Evolutionary conservation across 2,113 vertebrate species (phyloP), one percentile per base, ranked within the genome.

Genomic region (human): DNA sequence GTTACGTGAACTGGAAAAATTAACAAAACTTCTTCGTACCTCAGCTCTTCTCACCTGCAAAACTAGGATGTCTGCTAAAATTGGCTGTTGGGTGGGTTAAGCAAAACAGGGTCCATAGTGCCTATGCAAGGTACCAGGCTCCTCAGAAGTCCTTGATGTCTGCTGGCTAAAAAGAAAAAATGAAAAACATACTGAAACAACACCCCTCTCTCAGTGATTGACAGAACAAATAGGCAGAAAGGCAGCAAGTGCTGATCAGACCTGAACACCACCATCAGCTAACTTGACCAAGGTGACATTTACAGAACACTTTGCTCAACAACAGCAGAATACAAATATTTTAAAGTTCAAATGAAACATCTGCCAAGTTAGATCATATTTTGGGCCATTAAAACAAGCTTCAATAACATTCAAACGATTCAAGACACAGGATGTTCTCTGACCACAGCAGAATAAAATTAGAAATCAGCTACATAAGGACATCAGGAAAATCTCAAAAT

Each of bases 81-180:
- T 6, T 18, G 32, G 12, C 2, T 8, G 27, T 6, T 10, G 8
- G 8, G 25, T 30, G n/a, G 4, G 10, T 18, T 25, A 45, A 68
- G 35, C 35, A 8, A 50, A 72, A 27, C 6, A 2, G 23, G 38
- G 18, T 52, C 40, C 5, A 0, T 23, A 0, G 82, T 8, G 7
- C 52, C 43, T 18, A 1, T 7, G 72, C 8, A 6, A 0, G 30
- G 11, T 2, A 1, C 30, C 35, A 8, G 85, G 45, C 7, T 57
- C 45, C 3, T 10, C 1, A 0, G 4, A 18, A n/a, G 3, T 48
- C 55, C 38, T 75, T 16, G 0, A 17, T 23, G 57, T 17, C 68
- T 38, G 43, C 76, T 25, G 78, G 52, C 43, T 68, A 59, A 18
- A 43, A 76, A 18, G 52, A 38, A 27, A 93, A 17, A 20, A 43